Base-by-base conservation (phyloP, 2,113 vertebrate species). In the Cacatua alba region DNA sequence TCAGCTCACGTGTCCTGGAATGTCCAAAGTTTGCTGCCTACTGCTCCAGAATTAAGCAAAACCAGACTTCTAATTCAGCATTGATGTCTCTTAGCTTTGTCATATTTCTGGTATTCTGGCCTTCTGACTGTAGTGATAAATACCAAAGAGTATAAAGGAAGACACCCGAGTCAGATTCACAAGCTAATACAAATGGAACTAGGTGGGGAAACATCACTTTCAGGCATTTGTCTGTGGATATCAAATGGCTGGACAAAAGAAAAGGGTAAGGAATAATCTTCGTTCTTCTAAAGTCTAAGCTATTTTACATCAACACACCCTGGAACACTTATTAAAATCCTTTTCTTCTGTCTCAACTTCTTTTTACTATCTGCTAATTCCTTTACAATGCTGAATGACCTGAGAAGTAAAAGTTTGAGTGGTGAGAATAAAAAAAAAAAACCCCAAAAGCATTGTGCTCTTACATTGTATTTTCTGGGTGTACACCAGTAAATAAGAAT, bases 361-460 rank as follows among this genome's bases (percentile, higher is more conserved):
- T 68, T 86, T 82, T 77, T 60, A 51, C 92, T 97, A 93, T 49
- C 87, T 84, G 65, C 81, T 95, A 97, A 88, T 75, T 88, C 88
- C 88, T 97, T 97, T 95, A 97, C 79, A 96, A 96, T 91, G 94
- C 5, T 95, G 49, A 89, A 96, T 94, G 97, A 96, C 97, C 97
- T 97, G 97, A 98, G 97, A 97, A 97, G 96, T 95, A 95, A 91
- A 97, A 97, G 80, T 94, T 85, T 76, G 79, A 95, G 51, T 74
- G 52, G 64, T 51, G 68, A 95, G 62, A 88, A 62, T 60, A 8
- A 8, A 52, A 37, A 70, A 35, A 35, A 35, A 17, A 37, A 69
- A 28, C 49, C 64, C 46, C 83, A 81, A 64, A 78, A 52, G 48
- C 79, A 88, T 52, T 95, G 95, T 97, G 97, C 96, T 95, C 90